Percentiles rank a stretch among this genome's conserved stretches.
phyloP scores from a whole-genome alignment of 2,113 vertebrate genomes.

The Pterocles gutturalis region DNA sequence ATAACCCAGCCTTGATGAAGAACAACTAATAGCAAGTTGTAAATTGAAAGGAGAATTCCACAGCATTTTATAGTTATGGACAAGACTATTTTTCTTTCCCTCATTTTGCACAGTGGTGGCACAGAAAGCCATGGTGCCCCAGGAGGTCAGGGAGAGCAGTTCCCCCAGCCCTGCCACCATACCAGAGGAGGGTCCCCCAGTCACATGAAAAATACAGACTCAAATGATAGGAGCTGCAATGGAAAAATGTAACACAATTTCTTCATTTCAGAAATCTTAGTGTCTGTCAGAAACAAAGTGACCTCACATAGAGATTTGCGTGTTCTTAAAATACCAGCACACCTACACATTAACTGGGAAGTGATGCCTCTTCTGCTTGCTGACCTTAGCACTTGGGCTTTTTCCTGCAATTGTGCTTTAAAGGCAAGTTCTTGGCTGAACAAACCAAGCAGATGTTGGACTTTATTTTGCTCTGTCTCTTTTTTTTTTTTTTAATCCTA shows the following conservation, averaged over 20 bases:
- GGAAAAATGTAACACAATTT: neutral
- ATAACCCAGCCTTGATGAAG: neutral
- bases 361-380: neutral
- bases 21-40: neutral
- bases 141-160: fast-evolving
- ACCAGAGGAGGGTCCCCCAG: neutral
- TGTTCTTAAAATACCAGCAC: neutral
- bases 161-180: neutral
- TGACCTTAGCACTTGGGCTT: neutral
- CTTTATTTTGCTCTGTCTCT: neutral
- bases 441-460: slow-evolving; percentile 21
- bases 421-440: slow-evolving; percentile 50
- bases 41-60: neutral
- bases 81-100: neutral
- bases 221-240: neutral
- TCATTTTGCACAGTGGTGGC: neutral
- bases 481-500: neutral
- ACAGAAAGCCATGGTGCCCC: neutral
- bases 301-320: neutral
- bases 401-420: slow-evolving; percentile 20
- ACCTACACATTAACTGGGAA: slow-evolving; percentile 19
- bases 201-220: neutral
- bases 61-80: neutral
- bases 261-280: neutral
- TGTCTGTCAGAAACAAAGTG: neutral